Evolutionary conservation across 2,797 vertebrate species (phyloP).

Genomic region (Pipistrellus pipistrellus): DNA sequence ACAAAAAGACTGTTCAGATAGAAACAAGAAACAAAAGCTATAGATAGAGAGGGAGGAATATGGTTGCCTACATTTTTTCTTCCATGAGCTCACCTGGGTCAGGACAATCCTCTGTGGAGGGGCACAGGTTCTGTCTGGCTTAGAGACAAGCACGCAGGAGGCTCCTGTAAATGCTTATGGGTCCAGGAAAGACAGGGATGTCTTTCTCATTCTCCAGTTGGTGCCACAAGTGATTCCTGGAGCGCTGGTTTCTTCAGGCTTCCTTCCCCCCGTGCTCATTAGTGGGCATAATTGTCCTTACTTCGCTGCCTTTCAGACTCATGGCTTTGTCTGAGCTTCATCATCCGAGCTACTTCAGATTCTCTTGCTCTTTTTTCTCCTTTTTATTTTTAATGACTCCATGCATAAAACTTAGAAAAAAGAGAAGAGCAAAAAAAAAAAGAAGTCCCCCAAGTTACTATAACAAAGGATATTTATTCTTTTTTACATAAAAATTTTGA

Average conservation of each 20-base stretch:
- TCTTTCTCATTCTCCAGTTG: not conserved
- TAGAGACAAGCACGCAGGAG: rapidly evolving
- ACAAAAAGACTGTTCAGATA: conserved; percentile 41
- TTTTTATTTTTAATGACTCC: not conserved
- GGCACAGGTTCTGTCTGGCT: not conserved
- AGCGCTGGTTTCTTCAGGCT: not conserved
- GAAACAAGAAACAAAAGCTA: conserved; percentile 58
- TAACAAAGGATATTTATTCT: conserved; percentile 3
- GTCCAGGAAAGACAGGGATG: not conserved
- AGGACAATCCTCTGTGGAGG: not conserved
- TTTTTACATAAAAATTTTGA: not conserved
- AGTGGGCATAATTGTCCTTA: not conserved
- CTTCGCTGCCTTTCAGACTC: not conserved
- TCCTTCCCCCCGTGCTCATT: not conserved
- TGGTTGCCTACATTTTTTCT: not conserved
- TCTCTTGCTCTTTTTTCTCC: conserved; percentile 30
- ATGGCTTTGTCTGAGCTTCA: not conserved
- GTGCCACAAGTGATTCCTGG: not conserved
- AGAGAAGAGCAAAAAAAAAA: conserved; percentile 13
- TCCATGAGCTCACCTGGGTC: not conserved
- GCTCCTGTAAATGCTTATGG: not conserved
- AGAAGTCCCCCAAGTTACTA: not conserved
- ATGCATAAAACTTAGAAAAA: conserved; percentile 44
- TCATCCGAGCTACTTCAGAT: not conserved
- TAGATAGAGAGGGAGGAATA: not conserved